A percentile compares a stretch with the other conserved stretches of the same genome.
These are phyloP conservation scores for Caloenas nicobarica DNA, from an alignment of 2,113 vertebrate species.

Conservation along the genomic window DNA sequence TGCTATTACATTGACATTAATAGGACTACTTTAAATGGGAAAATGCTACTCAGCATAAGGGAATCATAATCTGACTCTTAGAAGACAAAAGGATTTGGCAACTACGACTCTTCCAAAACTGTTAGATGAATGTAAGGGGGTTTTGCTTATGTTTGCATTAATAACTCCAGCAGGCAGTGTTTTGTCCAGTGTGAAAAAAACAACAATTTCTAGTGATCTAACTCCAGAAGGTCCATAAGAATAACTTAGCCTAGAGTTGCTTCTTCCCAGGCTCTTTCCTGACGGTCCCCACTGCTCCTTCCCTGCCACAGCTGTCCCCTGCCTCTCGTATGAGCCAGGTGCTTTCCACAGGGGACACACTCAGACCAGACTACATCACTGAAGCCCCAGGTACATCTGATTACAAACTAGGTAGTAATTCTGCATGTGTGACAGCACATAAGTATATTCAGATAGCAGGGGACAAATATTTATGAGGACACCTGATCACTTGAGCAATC, in stretches of 20 bases:
- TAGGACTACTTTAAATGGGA: neutral
- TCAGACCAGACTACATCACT: neutral
- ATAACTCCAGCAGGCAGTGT: neutral
- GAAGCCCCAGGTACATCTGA: neutral
- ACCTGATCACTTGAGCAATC: neutral
- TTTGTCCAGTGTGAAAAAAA: neutral
- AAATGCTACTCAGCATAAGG: neutral
- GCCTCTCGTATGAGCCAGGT: neutral
- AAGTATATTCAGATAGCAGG: neutral
- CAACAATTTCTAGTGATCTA: neutral
- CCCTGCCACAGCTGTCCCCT: neutral
- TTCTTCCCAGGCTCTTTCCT: neutral
- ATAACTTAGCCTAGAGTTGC: neutral
- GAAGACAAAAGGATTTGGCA: neutral
- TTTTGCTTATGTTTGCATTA: neutral
- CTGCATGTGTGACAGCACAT: neutral
- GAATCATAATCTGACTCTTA: neutral
- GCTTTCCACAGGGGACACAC: neutral
- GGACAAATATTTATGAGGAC: neutral
- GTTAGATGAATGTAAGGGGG: neutral
- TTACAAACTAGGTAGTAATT: neutral
- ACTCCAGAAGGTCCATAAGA: neutral
- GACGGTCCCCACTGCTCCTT: neutral
- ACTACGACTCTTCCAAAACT: neutral
- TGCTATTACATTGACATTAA: neutral